A percentile compares a stretch with the other conserved stretches of the same genome.
phyloP scores from a whole-genome alignment of 2,888 invertebrate species.

The Lepidochitona cinerea region DNA sequence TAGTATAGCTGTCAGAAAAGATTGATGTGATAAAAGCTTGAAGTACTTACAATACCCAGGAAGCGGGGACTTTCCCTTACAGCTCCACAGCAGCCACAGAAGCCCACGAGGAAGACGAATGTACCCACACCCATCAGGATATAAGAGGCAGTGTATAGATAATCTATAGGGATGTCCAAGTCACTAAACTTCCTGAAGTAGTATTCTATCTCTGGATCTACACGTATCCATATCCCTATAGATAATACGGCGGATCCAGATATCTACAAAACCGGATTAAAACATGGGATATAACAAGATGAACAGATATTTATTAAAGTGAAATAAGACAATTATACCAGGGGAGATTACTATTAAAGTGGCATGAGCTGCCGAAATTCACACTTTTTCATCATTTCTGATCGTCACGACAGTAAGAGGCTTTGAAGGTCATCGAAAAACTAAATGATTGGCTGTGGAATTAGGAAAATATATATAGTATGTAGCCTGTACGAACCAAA shows the following conservation, averaged over 20 bases:
- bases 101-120: conserved; percentile 74
- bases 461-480: no score
- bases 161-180: conserved; percentile 70
- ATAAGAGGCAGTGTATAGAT: conserved; percentile 73
- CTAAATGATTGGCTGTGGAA: neutral
- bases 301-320: no score
- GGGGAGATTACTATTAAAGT: no score
- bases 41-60: conserved; percentile 69
- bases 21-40: neutral
- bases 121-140: conserved; percentile 73
- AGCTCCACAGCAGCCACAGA: conserved; percentile 76
- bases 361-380: no score
- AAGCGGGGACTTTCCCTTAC: conserved; percentile 73
- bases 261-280: no score
- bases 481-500: no score
- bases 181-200: conserved; percentile 72
- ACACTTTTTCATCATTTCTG: no score
- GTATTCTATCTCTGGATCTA: conserved; percentile 72
- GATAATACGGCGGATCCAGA: conserved; percentile 74
- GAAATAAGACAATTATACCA: no score
- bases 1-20: no score
- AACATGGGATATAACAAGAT: no score
- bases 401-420: no score
- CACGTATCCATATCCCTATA: conserved; percentile 73
- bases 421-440: no score